Conservation (phyloP, 30 jellyfish, hydroid and myxozoan genomes). For the Aurelia sp. region DNA sequence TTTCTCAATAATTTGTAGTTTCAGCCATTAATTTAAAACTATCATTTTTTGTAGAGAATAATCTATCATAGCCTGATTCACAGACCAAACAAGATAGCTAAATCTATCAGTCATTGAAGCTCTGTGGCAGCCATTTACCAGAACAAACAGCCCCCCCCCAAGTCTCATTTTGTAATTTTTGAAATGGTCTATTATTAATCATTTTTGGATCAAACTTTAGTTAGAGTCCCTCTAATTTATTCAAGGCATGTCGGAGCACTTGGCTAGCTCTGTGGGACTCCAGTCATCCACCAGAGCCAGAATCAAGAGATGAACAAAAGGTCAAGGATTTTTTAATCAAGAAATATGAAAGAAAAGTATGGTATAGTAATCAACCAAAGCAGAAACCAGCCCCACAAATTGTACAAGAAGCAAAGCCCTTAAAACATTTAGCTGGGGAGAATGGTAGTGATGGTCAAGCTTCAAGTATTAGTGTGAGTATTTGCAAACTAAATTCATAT, state of each 20-base stretch:
- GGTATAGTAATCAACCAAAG: conserved; percentile 91
- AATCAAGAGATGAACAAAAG: conserved; percentile 92
- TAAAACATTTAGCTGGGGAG: conserved; percentile 86
- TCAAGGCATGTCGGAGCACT: conserved; percentile 83
- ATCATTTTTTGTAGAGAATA: too few species aligned
- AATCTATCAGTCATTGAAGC: too few species aligned
- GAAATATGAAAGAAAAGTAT: conserved; percentile 87
- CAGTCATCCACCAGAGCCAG: conserved; percentile 91
- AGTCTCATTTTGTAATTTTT: too few species aligned
- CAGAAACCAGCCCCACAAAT: conserved; percentile 60
- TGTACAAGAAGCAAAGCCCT: conserved; percentile 90
- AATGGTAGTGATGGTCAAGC: conserved; percentile 47
- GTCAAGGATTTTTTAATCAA: conserved; percentile 82
- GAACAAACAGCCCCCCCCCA: too few species aligned
- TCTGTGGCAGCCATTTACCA: too few species aligned
- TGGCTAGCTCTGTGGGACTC: conserved; percentile 97
- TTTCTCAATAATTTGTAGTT: too few species aligned
- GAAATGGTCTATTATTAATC: too few species aligned
- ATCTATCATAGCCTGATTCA: too few species aligned
- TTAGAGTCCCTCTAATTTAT: background rate
- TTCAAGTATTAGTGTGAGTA: conserved; percentile 53
- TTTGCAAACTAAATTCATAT: too few species aligned
- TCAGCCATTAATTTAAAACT: too few species aligned
- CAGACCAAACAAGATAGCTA: too few species aligned
- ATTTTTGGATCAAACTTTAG: too few species aligned